These are phyloP conservation scores for Globicephala melas DNA, from an alignment of 2,113 vertebrate genomes.

Conservation along the genomic window DNA sequence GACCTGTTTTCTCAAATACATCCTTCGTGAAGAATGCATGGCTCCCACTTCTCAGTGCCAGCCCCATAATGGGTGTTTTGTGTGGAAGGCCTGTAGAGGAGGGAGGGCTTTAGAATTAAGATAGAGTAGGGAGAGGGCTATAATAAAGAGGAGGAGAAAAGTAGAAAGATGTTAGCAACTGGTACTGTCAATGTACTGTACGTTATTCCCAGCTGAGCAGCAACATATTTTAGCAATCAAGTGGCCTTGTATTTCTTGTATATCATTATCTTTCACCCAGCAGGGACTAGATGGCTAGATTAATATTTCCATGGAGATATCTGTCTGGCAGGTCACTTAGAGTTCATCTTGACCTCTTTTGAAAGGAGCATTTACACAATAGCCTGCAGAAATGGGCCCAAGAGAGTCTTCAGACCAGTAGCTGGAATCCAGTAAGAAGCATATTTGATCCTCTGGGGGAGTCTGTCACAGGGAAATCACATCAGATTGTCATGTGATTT, in stretches of 20 bases:
- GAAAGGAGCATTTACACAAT: not conserved
- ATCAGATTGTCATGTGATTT: not conserved
- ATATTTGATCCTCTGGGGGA: not conserved
- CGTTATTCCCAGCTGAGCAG: not conserved
- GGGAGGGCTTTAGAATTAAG: not conserved
- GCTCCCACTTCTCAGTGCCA: not conserved
- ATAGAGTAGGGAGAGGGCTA: not conserved
- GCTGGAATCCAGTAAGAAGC: not conserved
- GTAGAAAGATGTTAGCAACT: not conserved
- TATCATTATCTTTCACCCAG: not conserved
- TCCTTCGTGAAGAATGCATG: not conserved
- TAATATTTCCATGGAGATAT: not conserved
- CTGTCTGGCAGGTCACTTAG: constrained; percentile 1
- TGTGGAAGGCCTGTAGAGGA: not conserved
- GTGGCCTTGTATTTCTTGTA: not conserved
- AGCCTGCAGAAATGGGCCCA: not conserved
- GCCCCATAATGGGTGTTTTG: not conserved
- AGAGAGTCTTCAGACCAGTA: not conserved
- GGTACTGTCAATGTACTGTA: not conserved
- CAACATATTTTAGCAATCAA: not conserved
- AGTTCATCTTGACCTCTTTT: constrained; percentile 27
- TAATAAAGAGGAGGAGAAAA: not conserved
- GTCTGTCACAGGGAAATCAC: not conserved
- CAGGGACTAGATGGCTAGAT: not conserved
- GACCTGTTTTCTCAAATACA: not conserved